A percentile compares a stretch with the other conserved stretches of the same genome.
Conservation (phyloP, 2,888 invertebrate species). For the Plagiodera versicolora region DNA sequence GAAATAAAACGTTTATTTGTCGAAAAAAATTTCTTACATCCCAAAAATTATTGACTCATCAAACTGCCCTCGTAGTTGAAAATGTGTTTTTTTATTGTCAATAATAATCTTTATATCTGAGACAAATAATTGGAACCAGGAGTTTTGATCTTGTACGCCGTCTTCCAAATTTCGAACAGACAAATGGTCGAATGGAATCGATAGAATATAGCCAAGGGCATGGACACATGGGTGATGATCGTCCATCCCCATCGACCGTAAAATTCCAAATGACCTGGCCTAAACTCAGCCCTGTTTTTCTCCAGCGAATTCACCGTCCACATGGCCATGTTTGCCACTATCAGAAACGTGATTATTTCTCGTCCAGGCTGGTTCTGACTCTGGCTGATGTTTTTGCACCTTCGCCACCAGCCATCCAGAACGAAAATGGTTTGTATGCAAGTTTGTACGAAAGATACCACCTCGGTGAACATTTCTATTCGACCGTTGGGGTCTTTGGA, state of each 20-base stretch:
- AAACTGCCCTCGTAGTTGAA: no score
- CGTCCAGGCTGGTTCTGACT: slow-evolving; percentile 78
- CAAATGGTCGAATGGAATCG: slow-evolving; percentile 91
- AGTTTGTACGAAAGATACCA: slow-evolving; percentile 77
- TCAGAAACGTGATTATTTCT: slow-evolving; percentile 81
- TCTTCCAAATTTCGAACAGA: slow-evolving; percentile 90
- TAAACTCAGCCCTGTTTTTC: slow-evolving; percentile 79
- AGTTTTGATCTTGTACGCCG: slow-evolving; percentile 75
- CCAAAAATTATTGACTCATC: no score
- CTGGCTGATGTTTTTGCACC: slow-evolving; percentile 71
- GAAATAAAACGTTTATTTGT: no score
- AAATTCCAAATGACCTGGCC: slow-evolving; percentile 79
- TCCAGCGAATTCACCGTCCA: slow-evolving; percentile 86
- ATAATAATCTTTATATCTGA: neutral
- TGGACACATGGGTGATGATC: slow-evolving; percentile 85
- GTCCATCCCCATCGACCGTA: slow-evolving; percentile 91
- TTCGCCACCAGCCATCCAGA: slow-evolving; percentile 72
- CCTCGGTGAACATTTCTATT: slow-evolving; percentile 67
- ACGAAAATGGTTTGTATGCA: slow-evolving; percentile 80
- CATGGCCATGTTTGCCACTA: slow-evolving; percentile 79
- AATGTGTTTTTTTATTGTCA: no score
- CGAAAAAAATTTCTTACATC: no score
- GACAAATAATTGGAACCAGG: slow-evolving; percentile 6
- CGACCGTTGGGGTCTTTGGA: slow-evolving; percentile 54
- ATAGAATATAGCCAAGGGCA: slow-evolving; percentile 88